Conservation (phyloP, 2,888 invertebrate species). For the Pelosia muscerda region DNA sequence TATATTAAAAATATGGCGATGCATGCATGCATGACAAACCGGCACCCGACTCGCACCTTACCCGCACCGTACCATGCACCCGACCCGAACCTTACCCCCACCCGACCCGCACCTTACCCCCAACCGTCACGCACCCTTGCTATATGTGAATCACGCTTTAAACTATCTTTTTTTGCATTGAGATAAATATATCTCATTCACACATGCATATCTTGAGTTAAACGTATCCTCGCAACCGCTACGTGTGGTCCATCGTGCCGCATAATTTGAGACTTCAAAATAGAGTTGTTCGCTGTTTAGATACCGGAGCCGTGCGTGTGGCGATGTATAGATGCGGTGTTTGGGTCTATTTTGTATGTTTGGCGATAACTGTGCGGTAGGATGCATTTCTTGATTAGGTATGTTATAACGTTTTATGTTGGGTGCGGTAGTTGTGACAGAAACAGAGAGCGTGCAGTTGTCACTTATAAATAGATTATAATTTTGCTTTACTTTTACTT, state of each 20-base stretch:
- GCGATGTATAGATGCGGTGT: constrained; percentile 4
- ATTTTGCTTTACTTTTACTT: no score
- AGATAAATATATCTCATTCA: background rate
- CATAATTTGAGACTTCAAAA: constrained; percentile 11
- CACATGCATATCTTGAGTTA: background rate
- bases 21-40: no score
- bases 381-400: constrained; percentile 7
- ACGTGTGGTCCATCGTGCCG: constrained; percentile 15
- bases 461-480: no score
- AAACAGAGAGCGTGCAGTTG: background rate
- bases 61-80: no score
- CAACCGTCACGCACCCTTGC: no score
- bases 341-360: constrained; percentile 5
- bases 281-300: constrained; percentile 16
- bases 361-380: constrained; percentile 8
- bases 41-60: no score
- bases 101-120: no score
- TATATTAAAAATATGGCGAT: no score
- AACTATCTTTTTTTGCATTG: background rate
- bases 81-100: no score
- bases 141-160: no score
- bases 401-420: constrained; percentile 6
- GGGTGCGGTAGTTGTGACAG: background rate
- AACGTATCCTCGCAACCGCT: background rate
- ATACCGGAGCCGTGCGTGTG: background rate